These are phyloP conservation scores for Prunella strophiata DNA, from an alignment of 2,797 vertebrate species.

Conservation along the genomic window DNA sequence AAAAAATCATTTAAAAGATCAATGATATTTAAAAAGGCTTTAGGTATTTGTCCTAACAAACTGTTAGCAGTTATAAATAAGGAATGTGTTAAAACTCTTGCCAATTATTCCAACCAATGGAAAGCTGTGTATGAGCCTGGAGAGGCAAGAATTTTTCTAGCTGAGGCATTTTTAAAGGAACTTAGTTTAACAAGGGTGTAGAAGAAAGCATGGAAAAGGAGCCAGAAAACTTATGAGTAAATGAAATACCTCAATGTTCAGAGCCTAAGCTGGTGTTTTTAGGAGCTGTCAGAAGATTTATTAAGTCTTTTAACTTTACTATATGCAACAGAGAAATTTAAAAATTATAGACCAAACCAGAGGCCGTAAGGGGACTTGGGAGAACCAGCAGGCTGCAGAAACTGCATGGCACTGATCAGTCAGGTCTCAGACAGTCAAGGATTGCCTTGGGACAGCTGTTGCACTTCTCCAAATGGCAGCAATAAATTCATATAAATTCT, in stretches of 20 bases:
- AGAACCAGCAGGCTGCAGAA: background rate
- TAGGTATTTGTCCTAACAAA: slow-evolving; percentile 69
- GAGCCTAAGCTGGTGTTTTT: slow-evolving; percentile 54
- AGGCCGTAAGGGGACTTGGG: background rate
- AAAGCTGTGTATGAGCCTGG: slow-evolving; percentile 27
- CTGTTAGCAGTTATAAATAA: slow-evolving; percentile 64
- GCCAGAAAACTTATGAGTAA: slow-evolving; percentile 61
- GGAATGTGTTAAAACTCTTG: slow-evolving; percentile 65
- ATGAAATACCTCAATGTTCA: slow-evolving; percentile 63
- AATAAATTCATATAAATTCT: background rate
- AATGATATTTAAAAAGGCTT: slow-evolving; percentile 54
- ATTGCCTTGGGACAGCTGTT: background rate
- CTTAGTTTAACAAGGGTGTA: slow-evolving; percentile 50
- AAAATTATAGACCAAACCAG: slow-evolving; percentile 38
- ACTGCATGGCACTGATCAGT: background rate
- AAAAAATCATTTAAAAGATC: slow-evolving; percentile 24
- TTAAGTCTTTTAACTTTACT: slow-evolving; percentile 69
- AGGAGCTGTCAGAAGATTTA: slow-evolving; percentile 68
- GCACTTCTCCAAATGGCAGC: background rate
- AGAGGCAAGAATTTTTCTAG: slow-evolving; percentile 48
- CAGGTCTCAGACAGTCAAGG: background rate
- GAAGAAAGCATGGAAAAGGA: slow-evolving; percentile 62
- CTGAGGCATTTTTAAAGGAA: slow-evolving; percentile 51
- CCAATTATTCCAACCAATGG: slow-evolving; percentile 35
- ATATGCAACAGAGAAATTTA: slow-evolving; percentile 56